A percentile compares a stretch with the other conserved stretches of the same genome.
Conservation (phyloP, 2,888 invertebrate genomes). For the Melangyna quadrimaculata region DNA sequence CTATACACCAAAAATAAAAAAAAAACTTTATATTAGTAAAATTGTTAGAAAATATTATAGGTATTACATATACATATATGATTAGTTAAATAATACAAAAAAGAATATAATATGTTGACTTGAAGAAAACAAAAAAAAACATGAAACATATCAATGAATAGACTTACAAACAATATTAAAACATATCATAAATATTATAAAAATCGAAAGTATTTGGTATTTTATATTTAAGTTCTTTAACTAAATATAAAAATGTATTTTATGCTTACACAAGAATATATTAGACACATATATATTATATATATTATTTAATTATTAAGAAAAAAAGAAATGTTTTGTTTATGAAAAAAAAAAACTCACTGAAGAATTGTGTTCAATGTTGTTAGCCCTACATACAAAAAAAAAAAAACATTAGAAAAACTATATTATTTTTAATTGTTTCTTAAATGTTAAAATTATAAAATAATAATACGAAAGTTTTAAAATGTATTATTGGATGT, state of each 20-base stretch:
- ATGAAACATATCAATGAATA: slow-evolving; percentile 74
- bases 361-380: slow-evolving; percentile 63
- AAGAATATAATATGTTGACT: slow-evolving; percentile 21
- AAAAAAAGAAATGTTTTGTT: not conserved
- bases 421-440: slow-evolving; percentile 12
- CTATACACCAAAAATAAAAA: not conserved
- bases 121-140: slow-evolving; percentile 31
- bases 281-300: slow-evolving; percentile 44
- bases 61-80: not conserved
- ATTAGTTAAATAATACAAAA: slow-evolving; percentile 16
- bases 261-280: slow-evolving; percentile 52
- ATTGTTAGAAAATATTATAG: slow-evolving; percentile 13
- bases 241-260: slow-evolving; percentile 6
- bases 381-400: slow-evolving; percentile 38
- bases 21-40: slow-evolving; percentile 30
- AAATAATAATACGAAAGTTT: not conserved
- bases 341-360: slow-evolving; percentile 28
- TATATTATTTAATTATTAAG: slow-evolving; percentile 21
- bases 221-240: slow-evolving; percentile 43
- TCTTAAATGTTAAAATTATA: slow-evolving; percentile 29
- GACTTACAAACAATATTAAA: slow-evolving; percentile 78
- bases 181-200: slow-evolving; percentile 76
- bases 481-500: not conserved
- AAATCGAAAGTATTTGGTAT: slow-evolving; percentile 30
- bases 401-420: not conserved